phyloP scores from a whole-genome alignment of 2,888 invertebrate species.

The Stomorhina lunata region DNA sequence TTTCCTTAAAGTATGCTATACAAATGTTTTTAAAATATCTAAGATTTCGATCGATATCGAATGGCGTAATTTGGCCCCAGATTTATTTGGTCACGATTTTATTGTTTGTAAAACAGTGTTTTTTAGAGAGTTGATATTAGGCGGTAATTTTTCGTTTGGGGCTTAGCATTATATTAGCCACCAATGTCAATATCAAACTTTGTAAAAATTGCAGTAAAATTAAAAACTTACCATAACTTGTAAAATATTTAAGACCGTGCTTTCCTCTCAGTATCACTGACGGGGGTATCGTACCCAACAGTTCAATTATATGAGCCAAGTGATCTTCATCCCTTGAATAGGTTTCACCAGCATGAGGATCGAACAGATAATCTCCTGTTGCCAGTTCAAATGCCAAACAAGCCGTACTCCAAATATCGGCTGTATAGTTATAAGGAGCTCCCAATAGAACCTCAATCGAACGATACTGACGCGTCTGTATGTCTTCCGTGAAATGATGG shows the following conservation, averaged over 20 bases:
- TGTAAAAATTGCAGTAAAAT: not conserved
- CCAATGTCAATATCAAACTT: not conserved
- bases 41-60: no score
- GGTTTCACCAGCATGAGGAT: constrained; percentile 88
- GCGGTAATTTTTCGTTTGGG: no score
- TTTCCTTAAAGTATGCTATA: no score
- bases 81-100: no score
- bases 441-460: constrained; percentile 87
- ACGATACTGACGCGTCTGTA: constrained; percentile 91
- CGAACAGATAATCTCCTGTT: constrained; percentile 93
- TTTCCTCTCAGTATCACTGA: constrained; percentile 87
- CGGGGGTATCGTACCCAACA: constrained; percentile 88
- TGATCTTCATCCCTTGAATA: constrained; percentile 91
- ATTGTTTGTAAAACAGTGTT: no score
- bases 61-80: no score
- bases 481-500: constrained; percentile 90
- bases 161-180: no score
- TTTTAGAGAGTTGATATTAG: no score
- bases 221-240: constrained; percentile 82
- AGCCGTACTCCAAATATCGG: constrained; percentile 93
- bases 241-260: constrained; percentile 87
- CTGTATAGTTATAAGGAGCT: constrained; percentile 88
- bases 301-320: constrained; percentile 90
- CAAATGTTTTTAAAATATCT: no score
- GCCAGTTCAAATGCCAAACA: constrained; percentile 93